phyloP scores from a whole-genome alignment of 2,888 invertebrate species.

The Melanostoma mellinum region DNA sequence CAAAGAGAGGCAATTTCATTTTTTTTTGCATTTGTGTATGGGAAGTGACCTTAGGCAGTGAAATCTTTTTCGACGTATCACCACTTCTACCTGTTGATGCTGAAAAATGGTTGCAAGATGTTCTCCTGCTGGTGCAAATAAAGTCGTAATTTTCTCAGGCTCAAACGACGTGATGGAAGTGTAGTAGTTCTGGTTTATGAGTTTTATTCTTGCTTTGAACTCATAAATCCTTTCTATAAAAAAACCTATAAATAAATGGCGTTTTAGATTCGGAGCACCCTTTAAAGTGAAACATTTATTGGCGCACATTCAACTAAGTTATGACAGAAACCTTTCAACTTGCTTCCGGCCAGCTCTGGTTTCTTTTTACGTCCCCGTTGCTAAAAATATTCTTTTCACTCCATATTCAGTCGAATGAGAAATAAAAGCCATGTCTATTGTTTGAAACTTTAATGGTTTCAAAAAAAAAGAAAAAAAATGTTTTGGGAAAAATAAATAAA shows the following conservation, averaged over 20 bases:
- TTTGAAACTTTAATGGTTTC: constrained; percentile 31
- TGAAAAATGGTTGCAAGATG: not conserved
- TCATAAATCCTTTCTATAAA: too few species aligned
- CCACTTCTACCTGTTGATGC: constrained; percentile 44
- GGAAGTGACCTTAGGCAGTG: constrained; percentile 37
- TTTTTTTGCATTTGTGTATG: constrained; percentile 11
- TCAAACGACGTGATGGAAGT: too few species aligned
- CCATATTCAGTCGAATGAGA: constrained; percentile 10
- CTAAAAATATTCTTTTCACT: constrained; percentile 35
- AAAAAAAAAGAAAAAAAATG: not conserved
- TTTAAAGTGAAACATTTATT: constrained; percentile 17
- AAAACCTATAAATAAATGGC: too few species aligned
- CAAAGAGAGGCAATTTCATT: constrained; percentile 58
- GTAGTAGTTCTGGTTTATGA: too few species aligned
- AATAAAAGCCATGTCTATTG: constrained; percentile 31
- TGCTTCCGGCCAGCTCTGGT: not conserved
- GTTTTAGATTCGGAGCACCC: not conserved
- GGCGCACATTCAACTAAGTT: constrained; percentile 17
- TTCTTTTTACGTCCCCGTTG: not conserved
- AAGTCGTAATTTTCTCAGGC: too few species aligned
- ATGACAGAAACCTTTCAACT: not conserved
- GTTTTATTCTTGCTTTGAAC: too few species aligned
- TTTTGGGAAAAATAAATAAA: not conserved
- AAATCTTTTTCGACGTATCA: constrained; percentile 23
- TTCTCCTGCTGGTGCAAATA: too few species aligned